Evolutionary conservation across 1,140 invertebrate genomes (phyloP), one percentile per base, ranked within the genome.

Genomic region (Chironomus tepperi): DNA sequence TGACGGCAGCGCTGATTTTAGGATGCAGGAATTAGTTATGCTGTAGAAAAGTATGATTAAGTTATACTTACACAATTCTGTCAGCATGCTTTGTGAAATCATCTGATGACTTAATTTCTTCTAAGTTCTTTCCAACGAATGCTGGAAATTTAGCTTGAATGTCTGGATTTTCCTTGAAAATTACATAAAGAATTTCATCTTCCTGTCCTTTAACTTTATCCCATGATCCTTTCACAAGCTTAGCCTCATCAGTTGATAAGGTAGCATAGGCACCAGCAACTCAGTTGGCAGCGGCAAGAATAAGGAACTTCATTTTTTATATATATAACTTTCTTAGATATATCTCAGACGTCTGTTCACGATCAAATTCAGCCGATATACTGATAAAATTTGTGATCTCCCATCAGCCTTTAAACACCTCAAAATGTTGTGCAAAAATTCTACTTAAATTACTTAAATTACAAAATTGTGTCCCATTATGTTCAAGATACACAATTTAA

Each of bases 101-200:
- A 12, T 57, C 47, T 12, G 8, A 5, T 0, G 47, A 57, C 15
- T 57, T 57, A 12, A 57, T 57, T 1, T 12, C 8, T n/a, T 57
- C 47, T n/a, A 57, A 57, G 15, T 57, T 57, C n/a, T 57, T 57
- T 57, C 47, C 47, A 57, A 57, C 47, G 15, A 57, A 57, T n/a
- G n/a, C n/a, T 12, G 47, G 47, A 15, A 57, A 57, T 57, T n/a
- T 12, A 3, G 12, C 12, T 15, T 57, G 47, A 57, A 57, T 57
- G 12, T 57, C 47, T 57, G 47, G 47, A 57, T 57, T 57, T 57
- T 57, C 12, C n/a, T 57, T 57, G 12, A 57, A 57, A 57, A 57
- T 57, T n/a, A 5, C 47, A n/a, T 57, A 57, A 1, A 57, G 12
- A 57, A 57, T 57, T 57, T 15, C 47, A 15, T 57, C 47, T 15